phyloP scores from a whole-genome alignment of 2,797 vertebrate genomes.

The Fistularia commersonii region DNA sequence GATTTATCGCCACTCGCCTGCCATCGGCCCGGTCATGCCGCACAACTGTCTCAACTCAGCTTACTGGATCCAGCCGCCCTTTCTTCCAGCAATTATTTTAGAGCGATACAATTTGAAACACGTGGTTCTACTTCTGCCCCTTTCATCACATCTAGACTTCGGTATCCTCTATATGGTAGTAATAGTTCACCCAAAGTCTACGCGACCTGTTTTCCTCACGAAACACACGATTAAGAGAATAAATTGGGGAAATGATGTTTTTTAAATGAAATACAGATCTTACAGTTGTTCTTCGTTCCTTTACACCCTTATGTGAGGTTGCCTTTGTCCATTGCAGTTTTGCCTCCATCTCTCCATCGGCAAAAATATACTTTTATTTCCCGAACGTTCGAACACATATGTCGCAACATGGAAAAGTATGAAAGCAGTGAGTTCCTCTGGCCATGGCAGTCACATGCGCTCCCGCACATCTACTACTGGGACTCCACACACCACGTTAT shows the following conservation, averaged over 20 bases:
- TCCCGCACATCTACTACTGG: background rate
- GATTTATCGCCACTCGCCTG: conserved; percentile 36
- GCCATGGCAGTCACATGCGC: conserved; percentile 9
- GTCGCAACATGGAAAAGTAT: background rate
- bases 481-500: conserved; percentile 13
- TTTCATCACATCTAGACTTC: background rate
- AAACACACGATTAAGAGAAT: conserved; percentile 40
- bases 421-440: conserved; percentile 2
- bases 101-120: conserved; percentile 12
- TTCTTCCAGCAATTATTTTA: conserved; percentile 19
- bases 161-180: too few species aligned
- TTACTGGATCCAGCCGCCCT: conserved; percentile 23
- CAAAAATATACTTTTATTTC: conserved; percentile 5
- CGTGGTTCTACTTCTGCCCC: conserved; percentile 1
- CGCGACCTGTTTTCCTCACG: conserved; percentile 18
- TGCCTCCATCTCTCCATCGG: conserved; percentile 22
- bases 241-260: conserved; percentile 39
- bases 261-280: conserved; percentile 24
- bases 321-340: conserved; percentile 30
- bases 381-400: too few species aligned
- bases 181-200: too few species aligned
- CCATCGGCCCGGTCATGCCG: conserved; percentile 9
- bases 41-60: conserved; percentile 25
- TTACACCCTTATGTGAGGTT: conserved; percentile 48
- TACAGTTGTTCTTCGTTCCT: conserved; percentile 38